Conservation (phyloP, 2,113 vertebrate genomes). For the Phrynosoma blainvillii region DNA sequence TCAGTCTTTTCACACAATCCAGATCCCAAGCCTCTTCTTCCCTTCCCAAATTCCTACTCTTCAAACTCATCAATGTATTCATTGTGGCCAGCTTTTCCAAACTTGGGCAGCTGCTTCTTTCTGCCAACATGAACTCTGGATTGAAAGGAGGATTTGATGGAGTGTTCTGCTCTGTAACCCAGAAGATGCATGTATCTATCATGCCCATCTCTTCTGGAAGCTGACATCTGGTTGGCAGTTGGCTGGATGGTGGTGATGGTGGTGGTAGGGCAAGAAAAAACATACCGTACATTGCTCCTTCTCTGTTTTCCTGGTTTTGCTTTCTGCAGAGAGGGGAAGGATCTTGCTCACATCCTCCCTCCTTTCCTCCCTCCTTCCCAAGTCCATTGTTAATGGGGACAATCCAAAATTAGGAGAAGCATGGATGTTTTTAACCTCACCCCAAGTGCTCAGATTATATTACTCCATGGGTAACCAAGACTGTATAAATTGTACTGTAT, state of each 20-base stretch:
- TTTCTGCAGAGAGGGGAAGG: no score
- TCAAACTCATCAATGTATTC: neutral
- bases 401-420: no score
- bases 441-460: no score
- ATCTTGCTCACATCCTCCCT: no score
- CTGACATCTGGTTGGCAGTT: neutral
- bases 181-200: neutral
- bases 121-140: neutral
- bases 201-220: neutral
- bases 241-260: neutral
- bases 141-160: neutral
- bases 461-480: no score
- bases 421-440: no score
- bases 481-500: no score
- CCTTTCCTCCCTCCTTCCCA: no score
- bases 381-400: no score
- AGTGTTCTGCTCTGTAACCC: neutral
- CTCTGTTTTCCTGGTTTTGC: neutral
- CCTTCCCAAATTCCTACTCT: neutral
- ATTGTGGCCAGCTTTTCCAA: neutral
- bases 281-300: neutral
- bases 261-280: neutral
- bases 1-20: neutral
- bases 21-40: neutral
- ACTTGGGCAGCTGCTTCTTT: neutral